Base-by-base conservation (phyloP, 2,113 vertebrate genomes). In the Platichthys flesus region DNA sequence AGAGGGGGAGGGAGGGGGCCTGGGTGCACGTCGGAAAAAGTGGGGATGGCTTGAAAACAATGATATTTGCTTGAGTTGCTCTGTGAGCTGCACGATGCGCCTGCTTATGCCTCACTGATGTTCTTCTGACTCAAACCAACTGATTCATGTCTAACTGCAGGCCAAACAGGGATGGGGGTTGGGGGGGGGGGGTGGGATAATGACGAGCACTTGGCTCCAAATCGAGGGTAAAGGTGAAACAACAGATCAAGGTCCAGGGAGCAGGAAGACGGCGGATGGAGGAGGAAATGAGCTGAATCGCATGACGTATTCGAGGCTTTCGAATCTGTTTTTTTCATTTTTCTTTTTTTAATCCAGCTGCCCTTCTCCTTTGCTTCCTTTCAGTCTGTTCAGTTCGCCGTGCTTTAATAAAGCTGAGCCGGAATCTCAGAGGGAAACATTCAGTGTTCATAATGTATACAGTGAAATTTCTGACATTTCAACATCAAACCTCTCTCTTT, bases 141-240 rank as follows among this genome's bases (percentile, higher is more conserved):
- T 87, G 81, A 85, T 81, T 86, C 66, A 75, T 60, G 40, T 79
- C 70, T 70, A 68, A 79, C 82, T 88, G 74, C 69, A 70, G 81
- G 85, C 55, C 69, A 59, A 35, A 42, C 40, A 13, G 40, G 40
- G 40, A 42, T 0, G 37, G 45, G 14, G 45, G 45, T 55, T 59
- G 6, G n/a, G 42, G 52, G 47, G 28, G 3, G 52, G 31, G 4
- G 26, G 3, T 2, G 26, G 26, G 26, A 28, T 21, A 75, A 61
- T 75, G 57, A 66, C 40, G 26, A 9, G 59, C 56, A 82, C 78
- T 73, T 62, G 49, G 74, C 56, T 74, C 21, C n/a, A 58, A 76
- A 67, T 28, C n/a, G 35, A 77, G 76, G 42, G 24, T 54, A 67
- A 76, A 80, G 77, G 70, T 80, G 49, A 84, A 73, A 58, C 23